Evolutionary conservation across 2,113 vertebrate genomes (phyloP).

Genomic region (Poeciliopsis retropinna): DNA sequence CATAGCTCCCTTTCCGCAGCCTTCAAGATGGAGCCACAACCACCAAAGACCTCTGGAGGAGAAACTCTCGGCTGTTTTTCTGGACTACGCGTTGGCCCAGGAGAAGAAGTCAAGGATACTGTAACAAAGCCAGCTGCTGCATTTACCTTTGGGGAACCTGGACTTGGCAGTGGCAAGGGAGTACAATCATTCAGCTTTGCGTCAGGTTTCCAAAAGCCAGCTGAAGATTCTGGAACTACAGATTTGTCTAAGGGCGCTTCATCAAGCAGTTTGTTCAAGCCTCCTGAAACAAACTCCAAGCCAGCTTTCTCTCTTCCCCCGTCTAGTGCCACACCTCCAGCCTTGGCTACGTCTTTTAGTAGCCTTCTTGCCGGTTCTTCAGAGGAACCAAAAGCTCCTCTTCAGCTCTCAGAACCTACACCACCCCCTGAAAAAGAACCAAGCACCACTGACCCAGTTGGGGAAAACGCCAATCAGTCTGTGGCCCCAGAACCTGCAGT

Average conservation of each 20-base stretch:
- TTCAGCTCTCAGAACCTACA: conserved; percentile 45
- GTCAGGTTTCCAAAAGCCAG: conserved; percentile 65
- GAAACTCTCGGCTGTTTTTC: conserved; percentile 94
- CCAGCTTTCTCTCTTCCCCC: conserved; percentile 72
- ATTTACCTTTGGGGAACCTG: conserved; percentile 53
- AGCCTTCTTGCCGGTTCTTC: conserved; percentile 54
- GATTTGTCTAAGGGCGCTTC: conserved; percentile 51
- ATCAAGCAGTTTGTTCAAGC: conserved; percentile 65
- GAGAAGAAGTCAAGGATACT: conserved; percentile 83
- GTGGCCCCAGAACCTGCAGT: conserved; percentile 10
- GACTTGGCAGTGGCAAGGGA: conserved; percentile 38
- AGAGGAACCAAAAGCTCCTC: conserved; percentile 55
- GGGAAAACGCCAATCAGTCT: not conserved
- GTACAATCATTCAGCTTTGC: conserved; percentile 74
- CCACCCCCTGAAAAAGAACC: conserved; percentile 40
- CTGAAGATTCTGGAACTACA: conserved; percentile 53
- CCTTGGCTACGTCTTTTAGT: conserved; percentile 45
- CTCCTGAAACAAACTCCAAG: conserved; percentile 75
- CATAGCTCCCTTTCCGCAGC: conserved; percentile 44
- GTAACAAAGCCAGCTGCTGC: conserved; percentile 50
- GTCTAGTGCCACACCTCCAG: conserved; percentile 34
- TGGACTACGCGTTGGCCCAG: conserved; percentile 88
- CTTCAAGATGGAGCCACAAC: conserved; percentile 73
- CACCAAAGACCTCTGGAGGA: conserved; percentile 79
- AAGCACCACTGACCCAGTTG: conserved; percentile 1